Evolutionary conservation across 2,113 vertebrate genomes (phyloP), one percentile per base, ranked within the genome.

Genomic region (Corythornis cristatus): DNA sequence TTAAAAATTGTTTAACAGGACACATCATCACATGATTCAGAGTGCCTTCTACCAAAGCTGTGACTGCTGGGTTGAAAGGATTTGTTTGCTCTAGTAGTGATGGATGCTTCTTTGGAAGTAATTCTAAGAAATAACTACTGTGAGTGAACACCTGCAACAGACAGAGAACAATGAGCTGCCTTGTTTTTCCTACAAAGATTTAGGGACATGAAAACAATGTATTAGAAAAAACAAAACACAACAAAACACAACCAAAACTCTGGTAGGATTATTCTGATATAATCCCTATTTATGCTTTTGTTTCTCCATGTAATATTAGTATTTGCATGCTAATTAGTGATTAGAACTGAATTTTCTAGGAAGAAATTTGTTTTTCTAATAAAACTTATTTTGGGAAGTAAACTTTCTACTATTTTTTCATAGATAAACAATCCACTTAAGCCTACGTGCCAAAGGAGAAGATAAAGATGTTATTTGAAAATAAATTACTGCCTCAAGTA

Each of bases 251-350:
- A 23, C 45, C 45, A 16, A 46, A 23, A 14, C 25, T 72, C 43
- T 58, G 10, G 29, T 46, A 81, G 86, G 65, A 93, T 96, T 94
- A 75, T 78, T 90, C 54, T 78, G 21, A 21, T 86, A 6, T 83
- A 88, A 94, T 81, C 62, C 65, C 20, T 78, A 42, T 61, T 83
- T 92, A 76, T 87, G 75, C 37, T 85, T 88, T 90, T 91, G 62
- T 92, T 93, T 89, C 37, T 82, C 17, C 25, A 9, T 43, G 42
- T 86, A 83, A 31, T 89, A 46, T 91, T 85, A 62, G 25, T 73
- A 46, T 62, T 92, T 89, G 79, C 85, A 76, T 88, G 33, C 50
- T 94, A 93, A 96, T 94, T 92, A 71, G 21, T 66, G 91, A 58
- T 82, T 62, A 79, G 48, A 86, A 78, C 13, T 53, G 67, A 80